A percentile compares a stretch with the other conserved stretches of the same genome.
These are phyloP conservation scores for Hetaerina titia DNA, from an alignment of 2,888 invertebrate genomes.

Conservation along the genomic window DNA sequence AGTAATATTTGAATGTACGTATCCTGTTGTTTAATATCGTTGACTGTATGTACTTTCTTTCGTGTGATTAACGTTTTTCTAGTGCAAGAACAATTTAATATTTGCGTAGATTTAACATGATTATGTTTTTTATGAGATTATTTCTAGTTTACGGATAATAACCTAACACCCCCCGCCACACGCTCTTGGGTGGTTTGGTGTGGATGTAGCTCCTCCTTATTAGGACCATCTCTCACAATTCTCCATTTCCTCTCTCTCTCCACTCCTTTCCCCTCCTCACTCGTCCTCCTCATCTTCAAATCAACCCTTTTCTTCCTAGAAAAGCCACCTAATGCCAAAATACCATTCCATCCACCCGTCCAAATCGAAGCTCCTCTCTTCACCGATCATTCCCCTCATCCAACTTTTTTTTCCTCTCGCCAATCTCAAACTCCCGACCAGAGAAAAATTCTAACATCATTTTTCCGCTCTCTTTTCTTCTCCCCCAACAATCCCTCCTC, in stretches of 20 bases:
- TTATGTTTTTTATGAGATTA: no score
- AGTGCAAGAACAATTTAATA: no score
- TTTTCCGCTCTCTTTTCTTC: background rate
- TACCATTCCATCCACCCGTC: background rate
- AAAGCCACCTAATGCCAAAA: background rate
- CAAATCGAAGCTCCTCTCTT: background rate
- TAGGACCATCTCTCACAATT: background rate
- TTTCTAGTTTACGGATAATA: no score
- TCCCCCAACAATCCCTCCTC: background rate
- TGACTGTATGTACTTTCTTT: no score
- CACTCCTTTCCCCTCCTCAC: background rate
- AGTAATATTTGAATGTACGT: no score
- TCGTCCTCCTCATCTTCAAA: background rate
- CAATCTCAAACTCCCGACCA: background rate
- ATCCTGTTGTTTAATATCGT: no score
- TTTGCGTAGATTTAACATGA: no score
- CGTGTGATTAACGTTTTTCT: no score
- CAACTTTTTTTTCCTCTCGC: background rate
- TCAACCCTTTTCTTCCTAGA: background rate
- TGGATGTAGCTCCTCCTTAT: background rate
- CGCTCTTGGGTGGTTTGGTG: no score
- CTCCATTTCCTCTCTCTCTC: background rate
- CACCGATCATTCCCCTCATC: background rate
- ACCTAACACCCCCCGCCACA: no score
- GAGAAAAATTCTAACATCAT: background rate